Conservation (phyloP, 2,797 vertebrate genomes). For the Dallia pectoralis region DNA sequence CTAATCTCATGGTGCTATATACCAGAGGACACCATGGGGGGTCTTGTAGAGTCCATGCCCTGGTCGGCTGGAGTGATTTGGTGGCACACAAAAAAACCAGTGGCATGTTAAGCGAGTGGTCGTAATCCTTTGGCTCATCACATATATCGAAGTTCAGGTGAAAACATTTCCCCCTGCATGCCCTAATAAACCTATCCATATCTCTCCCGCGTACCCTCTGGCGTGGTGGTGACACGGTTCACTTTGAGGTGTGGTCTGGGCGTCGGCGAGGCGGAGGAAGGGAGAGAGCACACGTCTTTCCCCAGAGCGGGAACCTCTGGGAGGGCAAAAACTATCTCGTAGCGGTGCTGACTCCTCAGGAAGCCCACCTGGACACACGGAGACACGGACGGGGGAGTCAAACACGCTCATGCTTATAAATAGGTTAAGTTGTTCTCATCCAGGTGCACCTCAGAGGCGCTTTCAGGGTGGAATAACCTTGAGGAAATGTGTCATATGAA, state of each 20-base stretch:
- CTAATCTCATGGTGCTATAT: no score
- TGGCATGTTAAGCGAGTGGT: no score
- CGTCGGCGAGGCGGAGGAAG: not conserved
- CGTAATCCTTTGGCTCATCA: no score
- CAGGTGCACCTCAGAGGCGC: not conserved
- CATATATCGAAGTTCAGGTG: no score
- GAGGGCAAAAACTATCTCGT: constrained; percentile 83
- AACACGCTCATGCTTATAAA: not conserved
- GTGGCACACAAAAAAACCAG: no score
- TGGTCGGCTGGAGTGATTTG: no score
- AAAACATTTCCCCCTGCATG: not conserved
- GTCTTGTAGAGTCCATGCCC: no score
- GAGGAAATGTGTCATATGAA: not conserved
- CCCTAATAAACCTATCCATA: not conserved
- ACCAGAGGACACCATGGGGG: no score
- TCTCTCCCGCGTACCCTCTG: not conserved
- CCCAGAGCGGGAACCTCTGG: constrained; percentile 53
- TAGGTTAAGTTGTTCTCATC: not conserved
- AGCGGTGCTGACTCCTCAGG: constrained; percentile 85
- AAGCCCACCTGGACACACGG: constrained; percentile 79
- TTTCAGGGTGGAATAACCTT: not conserved
- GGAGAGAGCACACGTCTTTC: not conserved
- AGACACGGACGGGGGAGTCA: not conserved
- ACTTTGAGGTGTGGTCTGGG: not conserved
- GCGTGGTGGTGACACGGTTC: not conserved